Base-by-base conservation (phyloP, 2,797 vertebrate genomes). In the Clamator glandarius region DNA sequence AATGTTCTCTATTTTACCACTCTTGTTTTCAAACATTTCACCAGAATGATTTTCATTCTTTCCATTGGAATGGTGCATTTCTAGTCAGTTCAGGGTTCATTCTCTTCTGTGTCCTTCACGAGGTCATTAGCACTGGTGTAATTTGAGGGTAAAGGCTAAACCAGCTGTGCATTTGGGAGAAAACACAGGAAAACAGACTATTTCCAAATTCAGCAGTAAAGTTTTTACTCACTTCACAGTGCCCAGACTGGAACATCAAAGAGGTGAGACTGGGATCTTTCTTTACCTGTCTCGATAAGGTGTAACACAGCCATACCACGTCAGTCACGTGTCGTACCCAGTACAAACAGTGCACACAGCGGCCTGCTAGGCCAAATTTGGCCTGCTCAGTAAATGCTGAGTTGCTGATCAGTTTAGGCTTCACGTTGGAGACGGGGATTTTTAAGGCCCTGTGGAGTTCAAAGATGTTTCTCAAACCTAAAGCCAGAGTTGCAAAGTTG, bases 271-370 rank as follows among this genome's bases (percentile, higher is more conserved):
- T 9, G 18, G 18, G 20, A 15, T 58, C 57, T 88, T 86, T 29
- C 7, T 67, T 26, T 29, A 20, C 39, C 77, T 63, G 35, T 29
- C 41, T 5, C 76, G 58, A 3, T 23, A 2, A 42, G 21, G 18
- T 5, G 5, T 8, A 72, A 42, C 9, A 59, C 17, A 67, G 29
- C 44, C 91, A 57, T 41, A 74, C 17, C 68, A 62, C 36, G 61
- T 6, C 70, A 28, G 33, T 13, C 0, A 0, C 1, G 1, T 21
- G 8, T 11, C 23, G 73, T 39, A 66, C 18, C 25, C 36, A 24
- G 36, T 6, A 13, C 55, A 42, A 29, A 79, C 67, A 70, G 54
- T 8, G 12, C 35, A 21, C 5, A 0, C 12, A 33, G 26, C 15
- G 11, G 26, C 33, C 48, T n/a, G 4, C 7, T 25, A 68, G 26